Evolutionary conservation across 2,113 vertebrate genomes (phyloP), one percentile per base, ranked within the genome.

Genomic region (Platysternon megacephalum): DNA sequence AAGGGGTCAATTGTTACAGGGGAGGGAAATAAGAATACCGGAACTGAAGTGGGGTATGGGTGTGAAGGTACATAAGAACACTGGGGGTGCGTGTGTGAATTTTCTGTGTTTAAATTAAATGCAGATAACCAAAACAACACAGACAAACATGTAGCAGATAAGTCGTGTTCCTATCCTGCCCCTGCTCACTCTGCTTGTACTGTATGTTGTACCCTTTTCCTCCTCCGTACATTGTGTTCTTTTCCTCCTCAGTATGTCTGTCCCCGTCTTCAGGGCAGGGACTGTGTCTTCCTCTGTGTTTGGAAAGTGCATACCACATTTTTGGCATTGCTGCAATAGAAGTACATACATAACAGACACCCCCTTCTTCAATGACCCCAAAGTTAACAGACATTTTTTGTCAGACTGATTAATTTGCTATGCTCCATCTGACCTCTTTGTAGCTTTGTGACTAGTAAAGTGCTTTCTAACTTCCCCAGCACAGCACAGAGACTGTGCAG

Each of bases 11-110:
- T 81, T 49, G 53, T 92, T 87, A 88, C 81, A 83, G 84, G 95
- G 85, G 93, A 84, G 42, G 6, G 79, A 97, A 95, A 83, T 10
- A 39, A 94, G 97, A 91, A 88, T 92, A 94, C 32, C 29, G 58
- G 87, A 79, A 74, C 85, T 87, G 90, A 90, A 94, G 32, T 61
- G 48, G 93, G 74, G 90, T 88, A 35, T 79, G 72, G 79, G 46
- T 82, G 85, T 58, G 81, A 87, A 85, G 1, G 84, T 28, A 44
- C 44, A 0, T 7, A 44, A 44, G 39, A 74, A 42, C 19, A 8
- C n/a, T n/a, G n/a, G n/a, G n/a, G n/a, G n/a, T n/a, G 49, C 14
- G 49, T 49, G 81, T 46, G 56, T 1, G 10, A 93, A 51, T 90
- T 95, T 87, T 85, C 46, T 68, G 81, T 19, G 17, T 89, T 82